A percentile compares a stretch with the other conserved stretches of the same genome.
Conservation (phyloP, 2,888 invertebrate genomes). For the Cantharis rustica region DNA sequence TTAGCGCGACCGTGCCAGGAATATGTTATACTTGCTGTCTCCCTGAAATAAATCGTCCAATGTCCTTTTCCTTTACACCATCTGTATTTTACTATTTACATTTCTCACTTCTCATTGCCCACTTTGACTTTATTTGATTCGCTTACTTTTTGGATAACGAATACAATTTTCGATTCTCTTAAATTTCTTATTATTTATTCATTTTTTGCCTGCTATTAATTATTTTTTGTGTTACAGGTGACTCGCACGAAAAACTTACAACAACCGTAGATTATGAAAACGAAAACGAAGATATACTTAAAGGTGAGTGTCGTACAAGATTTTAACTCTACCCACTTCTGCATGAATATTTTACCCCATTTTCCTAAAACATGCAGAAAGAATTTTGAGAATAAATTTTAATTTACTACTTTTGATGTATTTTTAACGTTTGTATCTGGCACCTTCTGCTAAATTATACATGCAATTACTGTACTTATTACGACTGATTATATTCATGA, state of each 20-base stretch:
- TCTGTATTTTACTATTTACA: slow-evolving; percentile 14
- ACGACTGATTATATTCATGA: slow-evolving; percentile 45
- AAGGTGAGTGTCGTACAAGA: slow-evolving; percentile 44
- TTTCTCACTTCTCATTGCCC: slow-evolving; percentile 18
- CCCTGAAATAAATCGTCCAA: slow-evolving; percentile 36
- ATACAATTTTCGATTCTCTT: too few species aligned
- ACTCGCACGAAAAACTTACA: slow-evolving; percentile 50
- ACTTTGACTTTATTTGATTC: neutral
- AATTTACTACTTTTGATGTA: slow-evolving; percentile 53
- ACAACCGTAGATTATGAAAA: slow-evolving; percentile 45
- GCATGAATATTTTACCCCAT: slow-evolving; percentile 6
- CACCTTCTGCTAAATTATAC: slow-evolving; percentile 54
- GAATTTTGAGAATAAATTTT: slow-evolving; percentile 49
- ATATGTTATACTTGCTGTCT: slow-evolving; percentile 39
- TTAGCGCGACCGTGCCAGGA: slow-evolving; percentile 49
- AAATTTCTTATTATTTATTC: too few species aligned
- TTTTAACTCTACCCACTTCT: neutral
- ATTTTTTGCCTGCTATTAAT: neutral
- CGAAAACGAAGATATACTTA: slow-evolving; percentile 45
- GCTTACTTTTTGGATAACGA: too few species aligned
- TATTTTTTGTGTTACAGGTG: slow-evolving; percentile 48
- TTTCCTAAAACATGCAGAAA: slow-evolving; percentile 39
- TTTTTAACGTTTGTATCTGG: slow-evolving; percentile 46
- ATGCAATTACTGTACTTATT: slow-evolving; percentile 45
- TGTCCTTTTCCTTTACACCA: slow-evolving; percentile 30